Conservation (phyloP, 2,797 vertebrate genomes). For the Bradypodion ventrale region DNA sequence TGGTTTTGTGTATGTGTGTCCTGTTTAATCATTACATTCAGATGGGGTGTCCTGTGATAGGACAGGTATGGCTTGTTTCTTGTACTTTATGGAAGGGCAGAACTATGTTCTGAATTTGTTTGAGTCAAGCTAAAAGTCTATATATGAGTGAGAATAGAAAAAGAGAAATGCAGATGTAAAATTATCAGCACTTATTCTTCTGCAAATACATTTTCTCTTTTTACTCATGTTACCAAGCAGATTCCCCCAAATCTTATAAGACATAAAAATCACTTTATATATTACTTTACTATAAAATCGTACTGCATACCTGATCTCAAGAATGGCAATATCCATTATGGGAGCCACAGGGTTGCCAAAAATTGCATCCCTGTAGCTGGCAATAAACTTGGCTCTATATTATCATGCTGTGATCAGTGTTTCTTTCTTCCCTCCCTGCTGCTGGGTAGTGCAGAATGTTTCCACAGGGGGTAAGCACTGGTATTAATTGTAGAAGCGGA, state of each 20-base stretch:
- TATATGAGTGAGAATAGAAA: constrained; percentile 14
- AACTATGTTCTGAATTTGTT: not conserved
- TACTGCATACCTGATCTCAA: not conserved
- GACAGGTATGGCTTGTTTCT: not conserved
- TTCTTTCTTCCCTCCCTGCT: not conserved
- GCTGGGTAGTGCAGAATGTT: not conserved
- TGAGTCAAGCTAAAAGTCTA: not conserved
- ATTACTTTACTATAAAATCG: not conserved
- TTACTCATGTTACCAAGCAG: not conserved
- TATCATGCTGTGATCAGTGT: not conserved
- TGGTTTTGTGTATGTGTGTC: too few relatives aligned
- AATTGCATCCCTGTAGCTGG: not conserved
- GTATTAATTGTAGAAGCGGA: not conserved
- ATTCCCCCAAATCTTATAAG: not conserved
- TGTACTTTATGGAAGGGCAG: too few relatives aligned
- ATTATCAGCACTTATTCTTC: not conserved
- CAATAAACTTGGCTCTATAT: not conserved
- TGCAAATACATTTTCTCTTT: not conserved
- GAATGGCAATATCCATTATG: not conserved
- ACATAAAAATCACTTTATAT: constrained; percentile 3
- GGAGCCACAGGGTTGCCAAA: not conserved
- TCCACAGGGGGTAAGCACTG: not conserved
- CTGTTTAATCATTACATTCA: not conserved
- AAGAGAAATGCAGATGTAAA: not conserved
- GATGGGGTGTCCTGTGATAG: not conserved